These are phyloP conservation scores for Drosophila quinaria DNA, from an alignment of 2,888 invertebrate species.

Conservation along the genomic window DNA sequence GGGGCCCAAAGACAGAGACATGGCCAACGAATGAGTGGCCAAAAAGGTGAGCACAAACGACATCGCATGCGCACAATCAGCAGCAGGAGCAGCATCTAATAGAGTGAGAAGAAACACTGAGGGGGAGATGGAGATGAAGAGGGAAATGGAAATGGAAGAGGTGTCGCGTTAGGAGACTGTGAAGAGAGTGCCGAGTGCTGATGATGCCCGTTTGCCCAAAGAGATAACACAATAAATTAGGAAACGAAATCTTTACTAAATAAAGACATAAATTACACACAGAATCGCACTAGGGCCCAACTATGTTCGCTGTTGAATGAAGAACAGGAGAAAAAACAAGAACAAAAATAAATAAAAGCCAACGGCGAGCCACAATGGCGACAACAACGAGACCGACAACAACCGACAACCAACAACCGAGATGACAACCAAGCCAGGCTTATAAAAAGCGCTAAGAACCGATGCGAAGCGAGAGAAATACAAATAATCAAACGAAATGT, in stretches of 20 bases:
- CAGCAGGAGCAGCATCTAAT: conserved; percentile 43
- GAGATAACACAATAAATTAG: conserved; percentile 85
- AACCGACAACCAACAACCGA: conserved; percentile 26
- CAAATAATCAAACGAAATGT: conserved; percentile 84
- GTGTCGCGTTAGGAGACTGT: conserved; percentile 60
- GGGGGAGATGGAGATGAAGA: neutral
- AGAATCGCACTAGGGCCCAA: conserved; percentile 79
- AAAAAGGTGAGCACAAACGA: conserved; percentile 83
- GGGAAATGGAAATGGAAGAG: conserved; percentile 32
- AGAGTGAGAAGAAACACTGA: conserved; percentile 32
- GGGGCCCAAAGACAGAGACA: conserved; percentile 29
- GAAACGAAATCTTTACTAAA: conserved; percentile 85
- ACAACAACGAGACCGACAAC: conserved; percentile 52
- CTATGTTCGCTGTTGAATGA: conserved; percentile 62
- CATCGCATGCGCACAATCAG: conserved; percentile 83
- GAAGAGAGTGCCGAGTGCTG: conserved; percentile 20
- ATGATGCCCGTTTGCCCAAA: conserved; percentile 75
- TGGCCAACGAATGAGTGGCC: conserved; percentile 77
- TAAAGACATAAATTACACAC: conserved; percentile 85
- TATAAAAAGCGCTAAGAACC: conserved; percentile 56
- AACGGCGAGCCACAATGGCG: conserved; percentile 73
- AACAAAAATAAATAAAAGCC: conserved; percentile 40
- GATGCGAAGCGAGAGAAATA: conserved; percentile 70
- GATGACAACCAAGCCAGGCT: conserved; percentile 57
- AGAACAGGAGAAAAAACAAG: conserved; percentile 22